A percentile compares a stretch with the other conserved stretches of the same genome.
phyloP scores from a whole-genome alignment of 1,140 invertebrate genomes.

The Aphaenogaster ashmeadi region DNA sequence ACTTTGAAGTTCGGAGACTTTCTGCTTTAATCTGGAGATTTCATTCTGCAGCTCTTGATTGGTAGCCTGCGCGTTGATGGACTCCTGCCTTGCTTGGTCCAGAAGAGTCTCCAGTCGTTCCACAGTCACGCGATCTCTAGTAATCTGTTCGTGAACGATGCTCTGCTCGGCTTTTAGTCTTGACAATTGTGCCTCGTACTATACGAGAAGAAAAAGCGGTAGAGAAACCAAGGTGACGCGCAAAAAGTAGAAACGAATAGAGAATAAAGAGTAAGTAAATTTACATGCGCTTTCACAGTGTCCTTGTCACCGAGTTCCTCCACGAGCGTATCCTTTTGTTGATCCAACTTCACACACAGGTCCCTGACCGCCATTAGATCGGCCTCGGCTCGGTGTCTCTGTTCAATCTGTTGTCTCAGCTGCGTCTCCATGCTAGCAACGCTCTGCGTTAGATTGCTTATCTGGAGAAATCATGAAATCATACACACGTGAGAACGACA shows the following conservation, averaged over 20 bases:
- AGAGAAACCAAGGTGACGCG: background rate
- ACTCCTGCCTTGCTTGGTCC: constrained; percentile 86
- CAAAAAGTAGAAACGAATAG: background rate
- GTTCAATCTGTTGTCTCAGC: constrained; percentile 83
- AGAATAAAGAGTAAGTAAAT: constrained; percentile 5
- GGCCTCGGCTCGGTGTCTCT: constrained; percentile 82
- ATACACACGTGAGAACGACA: background rate
- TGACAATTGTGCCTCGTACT: constrained; percentile 85
- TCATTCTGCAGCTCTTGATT: constrained; percentile 88
- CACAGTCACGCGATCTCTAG: constrained; percentile 85
- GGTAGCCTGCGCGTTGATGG: constrained; percentile 85
- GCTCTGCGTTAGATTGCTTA: constrained; percentile 87
- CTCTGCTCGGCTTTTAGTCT: constrained; percentile 83
- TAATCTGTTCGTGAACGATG: constrained; percentile 84
- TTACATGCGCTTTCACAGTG: constrained; percentile 82
- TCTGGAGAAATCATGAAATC: constrained; percentile 80
- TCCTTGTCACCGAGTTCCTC: constrained; percentile 84
- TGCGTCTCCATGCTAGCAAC: constrained; percentile 88
- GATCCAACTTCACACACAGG: constrained; percentile 87
- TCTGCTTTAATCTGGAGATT: constrained; percentile 84
- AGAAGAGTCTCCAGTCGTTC: constrained; percentile 87
- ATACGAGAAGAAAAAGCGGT: constrained; percentile 40
- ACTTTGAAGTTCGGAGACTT: constrained; percentile 85
- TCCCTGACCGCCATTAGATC: constrained; percentile 87
- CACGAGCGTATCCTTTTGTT: constrained; percentile 86